Conservation (phyloP, 2,888 invertebrate species). For the Encarsia formosa region DNA sequence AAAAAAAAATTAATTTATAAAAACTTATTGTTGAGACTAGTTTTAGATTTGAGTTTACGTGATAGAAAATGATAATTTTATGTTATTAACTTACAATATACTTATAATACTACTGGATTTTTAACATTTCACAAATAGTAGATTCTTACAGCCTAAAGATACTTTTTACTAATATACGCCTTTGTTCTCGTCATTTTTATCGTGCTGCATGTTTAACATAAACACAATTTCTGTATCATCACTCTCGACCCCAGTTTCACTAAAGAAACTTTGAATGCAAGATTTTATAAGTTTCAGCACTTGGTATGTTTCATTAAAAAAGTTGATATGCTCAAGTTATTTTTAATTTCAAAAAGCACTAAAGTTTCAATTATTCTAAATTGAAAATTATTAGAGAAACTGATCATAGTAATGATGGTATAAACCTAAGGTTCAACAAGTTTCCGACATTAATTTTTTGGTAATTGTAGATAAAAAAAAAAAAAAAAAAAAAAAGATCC, state of each 20-base stretch:
- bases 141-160: conserved; percentile 15
- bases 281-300: too few species aligned
- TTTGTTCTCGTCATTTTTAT: conserved; percentile 6
- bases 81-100: conserved; percentile 4
- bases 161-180: conserved; percentile 15
- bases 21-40: conserved; percentile 11
- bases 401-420: too few species aligned
- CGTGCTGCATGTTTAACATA: conserved; percentile 23
- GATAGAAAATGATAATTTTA: conserved; percentile 10
- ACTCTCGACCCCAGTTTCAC: not conserved
- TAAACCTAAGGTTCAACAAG: too few species aligned
- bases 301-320: too few species aligned
- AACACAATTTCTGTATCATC: conserved; percentile 14
- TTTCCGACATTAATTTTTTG: too few species aligned
- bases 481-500: too few species aligned
- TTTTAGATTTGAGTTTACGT: conserved; percentile 7
- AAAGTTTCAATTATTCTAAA: too few species aligned
- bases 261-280: too few species aligned
- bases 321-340: too few species aligned
- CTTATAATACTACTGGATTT: conserved; percentile 8
- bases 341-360: too few species aligned
- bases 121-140: conserved; percentile 17
- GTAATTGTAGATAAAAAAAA: too few species aligned
- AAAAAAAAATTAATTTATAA: not conserved
- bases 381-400: too few species aligned